A percentile compares a stretch with the other conserved stretches of the same genome.
Evolutionary conservation across 2,888 invertebrate genomes (phyloP).

Genomic region (Pyrocoelia pectoralis): DNA sequence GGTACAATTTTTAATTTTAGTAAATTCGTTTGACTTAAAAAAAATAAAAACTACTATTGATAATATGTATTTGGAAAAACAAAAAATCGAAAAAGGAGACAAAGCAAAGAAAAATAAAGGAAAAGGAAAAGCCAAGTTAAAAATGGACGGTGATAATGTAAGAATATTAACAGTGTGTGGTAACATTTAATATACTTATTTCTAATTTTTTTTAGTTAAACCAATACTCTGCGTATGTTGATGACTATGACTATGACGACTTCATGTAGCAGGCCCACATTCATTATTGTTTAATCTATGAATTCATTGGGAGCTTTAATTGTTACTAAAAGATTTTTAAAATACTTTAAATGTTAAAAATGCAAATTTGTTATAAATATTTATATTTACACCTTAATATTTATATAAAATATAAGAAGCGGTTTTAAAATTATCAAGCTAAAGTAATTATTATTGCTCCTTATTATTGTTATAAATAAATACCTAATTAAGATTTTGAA

Average conservation of each 20-base stretch:
- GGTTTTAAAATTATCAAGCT: background rate
- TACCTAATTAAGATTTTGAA: constrained; percentile 9
- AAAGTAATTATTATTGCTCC: constrained; percentile 11
- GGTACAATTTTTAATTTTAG: constrained; percentile 57
- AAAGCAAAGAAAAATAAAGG: constrained; percentile 78
- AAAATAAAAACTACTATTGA: constrained; percentile 86
- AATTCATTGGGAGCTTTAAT: constrained; percentile 18
- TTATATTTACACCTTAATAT: constrained; percentile 5
- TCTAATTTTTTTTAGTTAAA: constrained; percentile 58
- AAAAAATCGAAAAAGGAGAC: constrained; percentile 85
- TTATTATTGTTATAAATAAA: constrained; percentile 5
- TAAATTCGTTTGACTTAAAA: constrained; percentile 80
- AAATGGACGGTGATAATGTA: constrained; percentile 78
- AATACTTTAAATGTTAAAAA: constrained; percentile 13
- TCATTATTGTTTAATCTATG: constrained; percentile 22
- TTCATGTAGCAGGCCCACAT: constrained; percentile 72
- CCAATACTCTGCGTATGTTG: constrained; percentile 74
- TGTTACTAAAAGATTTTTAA: constrained; percentile 20
- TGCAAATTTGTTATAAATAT: constrained; percentile 9
- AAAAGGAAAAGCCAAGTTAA: constrained; percentile 83
- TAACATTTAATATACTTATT: constrained; percentile 11
- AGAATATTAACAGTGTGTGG: constrained; percentile 53
- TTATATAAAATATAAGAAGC: constrained; percentile 1
- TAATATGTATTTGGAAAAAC: constrained; percentile 86
- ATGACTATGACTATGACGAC: constrained; percentile 72